phyloP scores from a whole-genome alignment of 1,140 invertebrate genomes.

The Carposina sasakii region DNA sequence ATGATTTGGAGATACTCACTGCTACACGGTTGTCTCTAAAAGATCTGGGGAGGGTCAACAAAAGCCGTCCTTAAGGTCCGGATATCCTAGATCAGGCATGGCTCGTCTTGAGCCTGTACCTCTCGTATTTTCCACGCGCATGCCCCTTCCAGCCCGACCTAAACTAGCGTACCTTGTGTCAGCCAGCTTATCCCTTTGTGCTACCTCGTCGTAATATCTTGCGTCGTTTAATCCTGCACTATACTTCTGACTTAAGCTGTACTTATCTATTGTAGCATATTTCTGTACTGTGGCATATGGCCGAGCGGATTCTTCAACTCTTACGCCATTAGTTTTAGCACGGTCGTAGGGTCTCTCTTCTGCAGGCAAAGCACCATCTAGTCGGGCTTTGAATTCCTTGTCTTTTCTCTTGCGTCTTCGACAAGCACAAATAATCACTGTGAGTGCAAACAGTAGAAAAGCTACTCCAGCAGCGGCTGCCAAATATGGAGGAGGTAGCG shows the following conservation, averaged over 20 bases:
- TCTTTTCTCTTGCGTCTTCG: slow-evolving; percentile 75
- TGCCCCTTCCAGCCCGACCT: slow-evolving; percentile 69
- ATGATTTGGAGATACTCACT: too few species aligned
- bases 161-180: slow-evolving; percentile 65
- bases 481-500: slow-evolving; percentile 78
- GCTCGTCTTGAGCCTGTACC: slow-evolving; percentile 65
- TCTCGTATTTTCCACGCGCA: slow-evolving; percentile 49
- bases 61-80: slow-evolving; percentile 80
- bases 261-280: slow-evolving; percentile 71
- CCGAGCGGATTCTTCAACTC: slow-evolving; percentile 65
- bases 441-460: slow-evolving; percentile 77
- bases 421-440: slow-evolving; percentile 68
- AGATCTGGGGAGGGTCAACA: slow-evolving; percentile 81
- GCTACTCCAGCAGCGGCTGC: slow-evolving; percentile 76
- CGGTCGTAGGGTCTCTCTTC: slow-evolving; percentile 76
- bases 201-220: slow-evolving; percentile 66
- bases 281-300: slow-evolving; percentile 68
- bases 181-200: slow-evolving; percentile 63
- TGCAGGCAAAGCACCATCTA: slow-evolving; percentile 61
- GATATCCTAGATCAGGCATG: slow-evolving; percentile 73
- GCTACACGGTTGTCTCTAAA: slow-evolving; percentile 77
- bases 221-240: slow-evolving; percentile 69
- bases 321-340: slow-evolving; percentile 70
- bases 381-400: slow-evolving; percentile 74
- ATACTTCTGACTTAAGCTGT: slow-evolving; percentile 71